These are phyloP conservation scores for Beaufortia kweichowensis DNA, from an alignment of 2,113 vertebrate genomes.

Conservation along the genomic window DNA sequence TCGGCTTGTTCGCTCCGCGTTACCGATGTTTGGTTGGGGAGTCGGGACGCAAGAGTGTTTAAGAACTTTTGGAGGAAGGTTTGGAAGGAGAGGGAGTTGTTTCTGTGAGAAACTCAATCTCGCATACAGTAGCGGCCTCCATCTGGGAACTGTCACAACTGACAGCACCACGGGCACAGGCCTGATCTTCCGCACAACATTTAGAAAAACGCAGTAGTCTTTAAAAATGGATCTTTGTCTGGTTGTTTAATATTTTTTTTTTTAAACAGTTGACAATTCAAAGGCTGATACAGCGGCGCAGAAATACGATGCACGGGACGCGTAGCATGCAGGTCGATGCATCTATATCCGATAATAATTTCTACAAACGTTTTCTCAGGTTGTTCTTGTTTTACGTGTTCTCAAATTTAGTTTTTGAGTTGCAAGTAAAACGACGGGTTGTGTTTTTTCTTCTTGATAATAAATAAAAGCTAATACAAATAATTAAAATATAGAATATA, in stretches of 20 bases:
- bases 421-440: background rate
- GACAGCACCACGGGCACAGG: constrained; percentile 85
- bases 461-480: background rate
- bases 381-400: background rate
- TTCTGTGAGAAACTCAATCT: constrained; percentile 86
- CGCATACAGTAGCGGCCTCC: constrained; percentile 87
- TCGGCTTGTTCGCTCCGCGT: background rate
- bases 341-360: background rate
- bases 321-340: too few relatives aligned
- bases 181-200: constrained; percentile 77
- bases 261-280: background rate
- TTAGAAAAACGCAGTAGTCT: constrained; percentile 59
- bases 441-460: background rate
- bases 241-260: constrained; percentile 3
- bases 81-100: constrained; percentile 74
- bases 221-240: constrained; percentile 29
- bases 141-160: constrained; percentile 88
- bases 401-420: too few relatives aligned
- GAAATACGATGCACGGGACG: too few relatives aligned
- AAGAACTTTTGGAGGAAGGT: constrained; percentile 81
- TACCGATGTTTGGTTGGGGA: constrained; percentile 58
- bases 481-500: background rate
- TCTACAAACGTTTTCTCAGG: background rate
- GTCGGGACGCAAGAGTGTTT: constrained; percentile 70
- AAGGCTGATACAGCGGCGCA: background rate